phyloP scores from a whole-genome alignment of 1,140 invertebrate genomes.

The Mercenaria mercenaria region DNA sequence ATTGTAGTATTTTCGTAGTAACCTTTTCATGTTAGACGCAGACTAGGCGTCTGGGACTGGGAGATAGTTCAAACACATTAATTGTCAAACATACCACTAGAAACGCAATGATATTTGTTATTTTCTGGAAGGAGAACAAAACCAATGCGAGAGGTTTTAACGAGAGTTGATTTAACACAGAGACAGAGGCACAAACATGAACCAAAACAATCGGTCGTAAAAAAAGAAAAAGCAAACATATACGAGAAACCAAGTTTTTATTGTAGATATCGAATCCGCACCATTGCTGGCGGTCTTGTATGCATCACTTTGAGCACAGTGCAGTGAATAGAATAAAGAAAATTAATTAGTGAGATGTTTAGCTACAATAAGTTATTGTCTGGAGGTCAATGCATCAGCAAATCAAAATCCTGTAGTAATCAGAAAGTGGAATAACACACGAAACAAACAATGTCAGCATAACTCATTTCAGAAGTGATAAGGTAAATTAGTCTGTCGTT shows the following conservation, averaged over 20 bases:
- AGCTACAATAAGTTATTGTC: background rate
- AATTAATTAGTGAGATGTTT: conserved; percentile 11
- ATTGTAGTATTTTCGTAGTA: background rate
- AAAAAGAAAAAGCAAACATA: conserved; percentile 3
- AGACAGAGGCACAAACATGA: background rate
- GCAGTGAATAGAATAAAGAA: background rate
- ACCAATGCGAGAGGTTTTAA: background rate
- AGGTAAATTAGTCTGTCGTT: conserved; percentile 31
- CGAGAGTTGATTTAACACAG: background rate
- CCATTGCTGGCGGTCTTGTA: background rate
- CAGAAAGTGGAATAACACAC: background rate
- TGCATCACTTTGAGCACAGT: background rate
- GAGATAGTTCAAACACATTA: background rate
- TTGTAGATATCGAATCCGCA: conserved; percentile 8
- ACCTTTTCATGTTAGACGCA: background rate
- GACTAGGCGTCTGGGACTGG: background rate
- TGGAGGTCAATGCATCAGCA: background rate
- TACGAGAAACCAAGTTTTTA: background rate
- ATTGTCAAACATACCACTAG: too few species aligned
- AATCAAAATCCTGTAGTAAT: background rate
- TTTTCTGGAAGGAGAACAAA: background rate
- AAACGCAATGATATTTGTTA: too few species aligned
- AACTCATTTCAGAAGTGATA: conserved; percentile 7
- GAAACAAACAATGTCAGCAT: background rate
- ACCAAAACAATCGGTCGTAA: conserved; percentile 13